Evolutionary conservation across 35 echinoderm and acorn worm genomes (phyloP).

Genomic region (Apostichopus japonicus): DNA sequence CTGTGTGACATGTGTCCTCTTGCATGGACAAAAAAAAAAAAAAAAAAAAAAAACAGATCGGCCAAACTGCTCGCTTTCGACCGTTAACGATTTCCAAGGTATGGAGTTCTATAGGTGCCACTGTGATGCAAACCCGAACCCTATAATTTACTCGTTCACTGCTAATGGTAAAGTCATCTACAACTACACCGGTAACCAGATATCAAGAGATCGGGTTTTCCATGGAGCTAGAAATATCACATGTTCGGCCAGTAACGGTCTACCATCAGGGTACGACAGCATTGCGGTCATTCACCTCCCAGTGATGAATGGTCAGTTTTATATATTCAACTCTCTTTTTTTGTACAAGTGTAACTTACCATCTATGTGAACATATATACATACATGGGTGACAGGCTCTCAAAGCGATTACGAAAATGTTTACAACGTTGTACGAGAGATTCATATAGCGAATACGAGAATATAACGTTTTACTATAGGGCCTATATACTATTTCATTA

Average conservation of each 20-base stretch:
- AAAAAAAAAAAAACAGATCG: not conserved
- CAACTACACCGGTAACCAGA: not conserved
- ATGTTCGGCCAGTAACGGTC: not conserved
- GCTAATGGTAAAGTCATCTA: slow-evolving; percentile 12
- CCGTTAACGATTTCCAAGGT: not conserved
- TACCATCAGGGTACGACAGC: not conserved
- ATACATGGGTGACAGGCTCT: no score
- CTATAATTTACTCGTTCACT: not conserved
- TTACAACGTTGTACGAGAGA: no score
- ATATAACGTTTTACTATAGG: no score
- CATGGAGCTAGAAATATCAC: slow-evolving; percentile 6
- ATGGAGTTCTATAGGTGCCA: not conserved
- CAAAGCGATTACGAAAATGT: no score
- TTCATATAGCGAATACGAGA: no score
- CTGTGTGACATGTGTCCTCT: no score
- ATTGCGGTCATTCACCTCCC: not conserved
- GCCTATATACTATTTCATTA: no score
- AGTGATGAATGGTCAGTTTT: not conserved
- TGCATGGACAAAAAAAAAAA: no score
- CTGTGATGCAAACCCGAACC: not conserved
- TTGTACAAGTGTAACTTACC: no score
- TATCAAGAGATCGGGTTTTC: not conserved
- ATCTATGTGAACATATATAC: no score
- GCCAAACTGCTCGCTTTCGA: not conserved
- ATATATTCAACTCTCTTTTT: no score